Conservation (phyloP, 2,888 invertebrate genomes). For the Microctonus hyperodae region DNA sequence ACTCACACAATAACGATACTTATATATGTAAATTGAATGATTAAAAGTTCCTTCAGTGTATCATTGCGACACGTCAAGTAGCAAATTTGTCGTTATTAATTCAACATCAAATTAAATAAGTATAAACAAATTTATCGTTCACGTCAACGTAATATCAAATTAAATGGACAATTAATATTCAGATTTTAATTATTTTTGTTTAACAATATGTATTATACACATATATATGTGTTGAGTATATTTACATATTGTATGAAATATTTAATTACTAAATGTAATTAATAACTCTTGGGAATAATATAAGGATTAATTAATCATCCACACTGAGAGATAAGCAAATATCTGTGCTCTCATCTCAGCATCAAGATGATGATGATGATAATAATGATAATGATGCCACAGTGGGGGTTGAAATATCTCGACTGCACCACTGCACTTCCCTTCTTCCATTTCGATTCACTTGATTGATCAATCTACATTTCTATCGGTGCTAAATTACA, state of each 20-base stretch:
- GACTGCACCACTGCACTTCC: not conserved
- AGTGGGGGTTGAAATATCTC: slow-evolving; percentile 8
- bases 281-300: no score
- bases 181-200: not conserved
- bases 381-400: no score
- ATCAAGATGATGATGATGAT: not conserved
- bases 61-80: slow-evolving; percentile 16
- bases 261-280: no score
- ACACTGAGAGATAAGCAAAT: slow-evolving; percentile 28
- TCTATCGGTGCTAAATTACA: no score
- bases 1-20: no score
- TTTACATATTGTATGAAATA: no score
- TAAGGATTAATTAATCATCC: no score
- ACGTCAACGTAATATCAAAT: no score
- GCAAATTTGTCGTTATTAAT: slow-evolving; percentile 19
- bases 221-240: no score
- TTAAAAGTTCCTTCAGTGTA: not conserved
- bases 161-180: no score
- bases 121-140: not conserved
- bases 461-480: no score
- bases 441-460: no score
- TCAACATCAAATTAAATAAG: slow-evolving; percentile 10
- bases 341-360: not conserved
- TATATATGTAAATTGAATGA: slow-evolving; percentile 13
- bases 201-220: not conserved